phyloP scores from a whole-genome alignment of 2,797 vertebrate species.

The Epinephelus coioides region DNA sequence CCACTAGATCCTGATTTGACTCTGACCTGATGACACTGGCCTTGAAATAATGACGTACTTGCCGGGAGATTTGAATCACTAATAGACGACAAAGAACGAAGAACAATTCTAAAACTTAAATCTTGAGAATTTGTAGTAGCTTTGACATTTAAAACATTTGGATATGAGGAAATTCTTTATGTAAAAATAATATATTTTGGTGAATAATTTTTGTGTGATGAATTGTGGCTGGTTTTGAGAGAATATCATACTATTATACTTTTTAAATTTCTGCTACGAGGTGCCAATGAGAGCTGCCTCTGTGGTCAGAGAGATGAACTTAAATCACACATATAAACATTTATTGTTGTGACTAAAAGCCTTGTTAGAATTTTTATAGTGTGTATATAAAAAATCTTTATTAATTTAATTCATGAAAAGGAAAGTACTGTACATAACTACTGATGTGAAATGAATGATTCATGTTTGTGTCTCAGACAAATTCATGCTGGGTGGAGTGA shows the following conservation, averaged over 20 bases:
- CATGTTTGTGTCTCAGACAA: neutral
- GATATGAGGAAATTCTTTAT: neutral
- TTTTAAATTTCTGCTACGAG: neutral
- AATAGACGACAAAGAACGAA: neutral
- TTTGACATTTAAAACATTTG: neutral
- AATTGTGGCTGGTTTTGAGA: neutral
- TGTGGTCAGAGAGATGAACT: neutral
- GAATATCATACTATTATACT: neutral
- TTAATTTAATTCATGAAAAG: constrained; percentile 11
- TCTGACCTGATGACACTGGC: neutral
- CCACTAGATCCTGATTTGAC: neutral
- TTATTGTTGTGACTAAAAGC: constrained; percentile 5
- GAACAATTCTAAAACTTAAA: neutral
- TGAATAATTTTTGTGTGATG: neutral
- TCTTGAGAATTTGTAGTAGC: too few species aligned
- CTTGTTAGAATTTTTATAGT: neutral
- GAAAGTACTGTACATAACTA: constrained; percentile 2
- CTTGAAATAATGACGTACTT: neutral
- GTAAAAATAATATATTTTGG: neutral
- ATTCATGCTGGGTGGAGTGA: neutral
- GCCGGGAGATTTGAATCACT: neutral
- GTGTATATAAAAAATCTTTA: constrained; percentile 9
- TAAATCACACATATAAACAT: neutral
- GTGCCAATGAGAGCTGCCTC: neutral
- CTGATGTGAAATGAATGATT: neutral